Base-by-base conservation (phyloP, 2,113 vertebrate genomes). In the Crotalus viridis region DNA sequence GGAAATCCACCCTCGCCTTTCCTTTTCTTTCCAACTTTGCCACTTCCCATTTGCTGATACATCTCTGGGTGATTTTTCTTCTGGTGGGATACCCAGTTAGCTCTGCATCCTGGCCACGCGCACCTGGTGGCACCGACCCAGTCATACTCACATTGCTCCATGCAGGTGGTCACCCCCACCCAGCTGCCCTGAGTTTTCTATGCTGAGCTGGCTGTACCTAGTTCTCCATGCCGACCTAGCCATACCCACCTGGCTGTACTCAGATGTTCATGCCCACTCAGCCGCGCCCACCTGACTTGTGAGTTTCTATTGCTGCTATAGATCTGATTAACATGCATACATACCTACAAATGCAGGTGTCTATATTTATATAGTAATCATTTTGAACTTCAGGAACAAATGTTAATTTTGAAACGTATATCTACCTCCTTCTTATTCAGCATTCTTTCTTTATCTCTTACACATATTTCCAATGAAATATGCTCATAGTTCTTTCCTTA, bases 371-470 rank as follows among this genome's bases (percentile, higher is more conserved):
- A 26, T 52, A 28, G 46, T 48, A 81, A 89, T 33, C 24, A 54
- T 51, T 92, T 10, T 57, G 39, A 92, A 56, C 22, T 24, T 86
- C 74, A 86, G 56, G 43, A 22, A 87, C 64, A 24, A 90, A 10
- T 33, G 33, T 95, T 64, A 93, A 93, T 5, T 64, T 48, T 48
- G 6, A 8, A 95, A 94, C 56, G 86, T 39, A 13, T 89, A 92
- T 2, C 39, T 94, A 93, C 51, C 87, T 87, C 59, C 93, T 92
- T 92, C 69, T 91, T 91, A 46, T 43, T 48, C 43, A 94, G 89
- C 92, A 97, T 94, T 92, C 91, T 94, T 92, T 94, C 90, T 94
- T 81, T 95, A 97, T 96, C 94, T 97, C 93, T 55, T 64, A 87
- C 89, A 26, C 96, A 95, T 88, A 95, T 95, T 88, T 96, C 96